phyloP scores from a whole-genome alignment of 1,140 invertebrate species.

The Heliconius eleuchia region DNA sequence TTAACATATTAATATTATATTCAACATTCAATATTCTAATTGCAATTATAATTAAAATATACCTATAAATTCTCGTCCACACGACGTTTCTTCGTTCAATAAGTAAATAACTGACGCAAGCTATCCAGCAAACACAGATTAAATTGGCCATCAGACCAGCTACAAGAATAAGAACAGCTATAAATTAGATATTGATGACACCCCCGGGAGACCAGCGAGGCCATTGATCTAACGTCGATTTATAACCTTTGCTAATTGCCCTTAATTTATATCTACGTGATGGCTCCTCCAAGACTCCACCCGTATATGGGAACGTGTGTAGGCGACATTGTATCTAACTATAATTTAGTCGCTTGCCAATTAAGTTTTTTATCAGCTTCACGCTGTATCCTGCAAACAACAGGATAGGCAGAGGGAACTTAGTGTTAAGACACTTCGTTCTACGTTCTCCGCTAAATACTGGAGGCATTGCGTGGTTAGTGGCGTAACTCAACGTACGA shows the following conservation, averaged over 20 bases:
- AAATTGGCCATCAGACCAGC: conserved; percentile 31
- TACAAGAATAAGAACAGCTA: conserved; percentile 47
- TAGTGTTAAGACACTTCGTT: no score
- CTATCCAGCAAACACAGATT: conserved; percentile 9
- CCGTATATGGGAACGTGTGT: conserved; percentile 23
- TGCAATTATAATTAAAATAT: no score
- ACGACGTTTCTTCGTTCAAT: no score
- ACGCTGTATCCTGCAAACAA: no score
- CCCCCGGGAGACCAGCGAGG: conserved; percentile 56
- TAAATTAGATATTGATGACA: conserved; percentile 71
- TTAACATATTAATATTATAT: no score
- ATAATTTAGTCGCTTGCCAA: conserved; percentile 16
- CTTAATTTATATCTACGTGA: conserved; percentile 57
- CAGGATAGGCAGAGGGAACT: no score
- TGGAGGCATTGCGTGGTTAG: no score
- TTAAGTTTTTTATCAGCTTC: conserved; percentile 8
- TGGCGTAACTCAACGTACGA: no score
- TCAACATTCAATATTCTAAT: no score
- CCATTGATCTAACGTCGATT: conserved; percentile 54
- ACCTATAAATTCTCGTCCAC: no score
- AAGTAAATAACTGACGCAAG: neutral
- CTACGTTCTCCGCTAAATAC: no score
- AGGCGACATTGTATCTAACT: conserved; percentile 26
- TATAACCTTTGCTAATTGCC: conserved; percentile 66
- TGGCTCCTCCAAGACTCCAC: conserved; percentile 2